Base-by-base conservation (phyloP, 2,888 invertebrate genomes). In the Capitulum mitella region DNA sequence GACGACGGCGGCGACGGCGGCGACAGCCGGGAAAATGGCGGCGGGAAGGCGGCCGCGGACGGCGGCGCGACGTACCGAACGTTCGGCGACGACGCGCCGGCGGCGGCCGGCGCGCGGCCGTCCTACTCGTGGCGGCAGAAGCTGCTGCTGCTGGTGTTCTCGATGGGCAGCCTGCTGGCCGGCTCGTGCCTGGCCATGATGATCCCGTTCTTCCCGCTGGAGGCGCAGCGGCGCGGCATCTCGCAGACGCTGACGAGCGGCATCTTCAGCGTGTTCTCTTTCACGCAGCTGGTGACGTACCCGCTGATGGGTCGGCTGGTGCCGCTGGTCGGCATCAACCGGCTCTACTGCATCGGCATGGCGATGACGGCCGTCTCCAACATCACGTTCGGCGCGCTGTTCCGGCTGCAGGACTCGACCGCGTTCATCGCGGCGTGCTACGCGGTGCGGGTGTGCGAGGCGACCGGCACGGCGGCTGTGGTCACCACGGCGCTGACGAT, bases 201-300 rank as follows among this genome's bases (percentile, higher is more conserved):
- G 64, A 64, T 64, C 34, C 64, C 64, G 64, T 64, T 64, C 64
- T 64, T 64, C 64, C 64, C 64, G 32, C 64, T 64, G 64, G 64
- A 64, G 64, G 64, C 64, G 34, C 64, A 64, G 64, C 64, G 64
- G 3, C 64, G 64, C 16, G 64, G 32, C 34, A 32, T 64, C 64
- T 64, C 64, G 19, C 64, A 64, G 64, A 64, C 64, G 19, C 64
- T 64, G 2, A 64, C 64, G 34, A 64, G 64, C 34, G 64, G 64
- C 32, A 22, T 64, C 19, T 64, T 64, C 64, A 64, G 64, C 64
- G 34, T 64, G 34, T 64, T 64, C 64, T 34, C 34, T 5, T 22
- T 64, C 34, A 64, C 64, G 6, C 64, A 64, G 64, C 64, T 64
- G 34, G 19, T 64, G 34, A 34, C 64, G 19, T 64, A 64, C 64